These are phyloP conservation scores for Dermolepida albohirtum DNA, from an alignment of 2,888 invertebrate species.

Conservation along the genomic window DNA sequence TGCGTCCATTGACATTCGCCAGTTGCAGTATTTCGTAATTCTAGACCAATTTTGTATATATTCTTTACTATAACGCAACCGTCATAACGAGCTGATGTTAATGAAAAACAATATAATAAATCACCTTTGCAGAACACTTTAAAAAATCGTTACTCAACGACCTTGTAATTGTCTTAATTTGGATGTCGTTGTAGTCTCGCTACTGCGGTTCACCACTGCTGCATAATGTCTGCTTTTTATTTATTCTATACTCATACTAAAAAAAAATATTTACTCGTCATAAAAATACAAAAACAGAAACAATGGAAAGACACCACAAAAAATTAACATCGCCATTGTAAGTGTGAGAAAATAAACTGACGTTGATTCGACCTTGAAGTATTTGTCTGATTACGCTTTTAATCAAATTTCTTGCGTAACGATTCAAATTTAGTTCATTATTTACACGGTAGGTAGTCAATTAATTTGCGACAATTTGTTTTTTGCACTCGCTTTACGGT, in stretches of 20 bases:
- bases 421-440: slow-evolving; percentile 11
- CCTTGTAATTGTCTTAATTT: slow-evolving; percentile 16
- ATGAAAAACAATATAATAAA: slow-evolving; percentile 4
- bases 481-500: background rate
- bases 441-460: background rate
- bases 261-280: slow-evolving; percentile 4
- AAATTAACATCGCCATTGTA: slow-evolving; percentile 10
- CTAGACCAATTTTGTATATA: too few relatives aligned
- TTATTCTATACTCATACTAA: background rate
- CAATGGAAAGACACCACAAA: slow-evolving; percentile 13
- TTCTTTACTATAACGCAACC: background rate
- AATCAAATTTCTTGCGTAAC: slow-evolving; percentile 25
- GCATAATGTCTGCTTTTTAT: background rate
- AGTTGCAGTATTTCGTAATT: too few relatives aligned
- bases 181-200: slow-evolving; percentile 13
- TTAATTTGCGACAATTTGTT: slow-evolving; percentile 10
- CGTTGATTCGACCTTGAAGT: slow-evolving; percentile 19
- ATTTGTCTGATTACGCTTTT: slow-evolving; percentile 4
- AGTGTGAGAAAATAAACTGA: slow-evolving; percentile 23
- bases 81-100: background rate
- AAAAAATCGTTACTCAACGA: slow-evolving; percentile 4
- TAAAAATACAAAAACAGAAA: slow-evolving; percentile 17
- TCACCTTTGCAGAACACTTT: slow-evolving; percentile 1
- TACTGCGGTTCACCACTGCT: slow-evolving; percentile 14
- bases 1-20: too few relatives aligned